Conservation (phyloP, 2,888 invertebrate genomes). For the Drosophila rubida region DNA sequence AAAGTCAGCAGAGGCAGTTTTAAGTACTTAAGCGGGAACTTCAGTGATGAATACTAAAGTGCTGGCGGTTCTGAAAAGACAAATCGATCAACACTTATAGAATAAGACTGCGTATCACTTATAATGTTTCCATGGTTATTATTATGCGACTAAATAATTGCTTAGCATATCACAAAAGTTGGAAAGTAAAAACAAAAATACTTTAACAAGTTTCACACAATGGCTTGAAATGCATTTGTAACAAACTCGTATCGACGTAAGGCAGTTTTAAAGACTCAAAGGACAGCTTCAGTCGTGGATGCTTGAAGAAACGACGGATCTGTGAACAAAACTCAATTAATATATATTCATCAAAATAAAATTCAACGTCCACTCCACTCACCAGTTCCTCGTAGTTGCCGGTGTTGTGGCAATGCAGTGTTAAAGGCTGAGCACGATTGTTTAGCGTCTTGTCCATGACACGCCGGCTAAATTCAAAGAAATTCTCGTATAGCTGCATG, state of each 20-base stretch:
- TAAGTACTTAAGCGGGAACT: too few relatives aligned
- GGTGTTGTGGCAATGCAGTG: constrained; percentile 15
- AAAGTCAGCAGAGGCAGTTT: too few relatives aligned
- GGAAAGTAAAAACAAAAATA: not conserved
- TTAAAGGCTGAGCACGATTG: constrained; percentile 9
- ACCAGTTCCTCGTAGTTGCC: not conserved
- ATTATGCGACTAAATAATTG: not conserved
- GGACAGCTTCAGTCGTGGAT: constrained; percentile 11
- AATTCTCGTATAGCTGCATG: constrained; percentile 2
- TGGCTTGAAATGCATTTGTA: not conserved
- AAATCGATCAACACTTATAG: too few relatives aligned
- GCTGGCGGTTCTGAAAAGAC: too few relatives aligned
- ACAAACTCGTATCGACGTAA: not conserved
- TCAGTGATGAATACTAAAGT: too few relatives aligned
- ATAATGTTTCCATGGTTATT: not conserved
- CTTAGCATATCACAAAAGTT: not conserved
- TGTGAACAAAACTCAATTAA: constrained; percentile 1
- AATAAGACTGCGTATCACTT: too few relatives aligned
- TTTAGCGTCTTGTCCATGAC: constrained; percentile 11
- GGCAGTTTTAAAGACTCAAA: not conserved
- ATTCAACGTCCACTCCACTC: not conserved
- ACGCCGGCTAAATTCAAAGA: constrained; percentile 11
- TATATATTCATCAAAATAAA: not conserved
- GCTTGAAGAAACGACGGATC: constrained; percentile 23
- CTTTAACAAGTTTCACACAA: not conserved